Evolutionary conservation across 2,797 vertebrate species (phyloP), one percentile per base, ranked within the genome.

Genomic region (Schizopygopsis pylzovi): DNA sequence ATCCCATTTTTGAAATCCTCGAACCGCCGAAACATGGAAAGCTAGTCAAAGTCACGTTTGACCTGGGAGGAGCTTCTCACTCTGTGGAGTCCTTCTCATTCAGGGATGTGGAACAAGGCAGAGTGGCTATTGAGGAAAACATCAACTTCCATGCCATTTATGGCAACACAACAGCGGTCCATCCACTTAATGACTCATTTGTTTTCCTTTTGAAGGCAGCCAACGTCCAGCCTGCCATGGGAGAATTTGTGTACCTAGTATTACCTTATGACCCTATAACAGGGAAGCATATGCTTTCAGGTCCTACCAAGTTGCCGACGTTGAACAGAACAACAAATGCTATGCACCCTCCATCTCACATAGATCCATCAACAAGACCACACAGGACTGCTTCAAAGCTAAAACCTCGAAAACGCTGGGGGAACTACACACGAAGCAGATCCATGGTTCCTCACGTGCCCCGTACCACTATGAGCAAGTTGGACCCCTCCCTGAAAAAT

Each of bases 101-200:
- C 89, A 92, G 93, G 70, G 98, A 99, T 84, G 93, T 98, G 85
- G 94, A 97, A 81, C 93, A 91, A 43, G 97, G 97, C 22, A 90
- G 91, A 67, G 90, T 98, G 41, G 92, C 96, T 80, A 96, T 99
- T 0, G 90, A 96, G 54, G 87, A 96, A 83, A 91, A 91, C 22
- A 92, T 96, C 3, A 96, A 96, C 86, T 93, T 97, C 79, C 92
- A 90, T 0, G 78, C 86, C 82, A 80, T 81, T 72, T 86, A 91
- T 88, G 9, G 73, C 84, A 90, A 90, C 56, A 43, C 49, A 37
- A 88, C 89, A 65, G 92, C 91, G 0, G 87, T 92, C 0, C 88
- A 92, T 25, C 83, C 92, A 3, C 91, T 96, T 84, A 96, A 96
- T 39, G 97, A 98, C 73, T 99, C 97, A 0, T 98, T 99, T 90